Evolutionary conservation across 2,797 vertebrate species (phyloP), one percentile per base, ranked within the genome.

Genomic region (Falco columbarius): DNA sequence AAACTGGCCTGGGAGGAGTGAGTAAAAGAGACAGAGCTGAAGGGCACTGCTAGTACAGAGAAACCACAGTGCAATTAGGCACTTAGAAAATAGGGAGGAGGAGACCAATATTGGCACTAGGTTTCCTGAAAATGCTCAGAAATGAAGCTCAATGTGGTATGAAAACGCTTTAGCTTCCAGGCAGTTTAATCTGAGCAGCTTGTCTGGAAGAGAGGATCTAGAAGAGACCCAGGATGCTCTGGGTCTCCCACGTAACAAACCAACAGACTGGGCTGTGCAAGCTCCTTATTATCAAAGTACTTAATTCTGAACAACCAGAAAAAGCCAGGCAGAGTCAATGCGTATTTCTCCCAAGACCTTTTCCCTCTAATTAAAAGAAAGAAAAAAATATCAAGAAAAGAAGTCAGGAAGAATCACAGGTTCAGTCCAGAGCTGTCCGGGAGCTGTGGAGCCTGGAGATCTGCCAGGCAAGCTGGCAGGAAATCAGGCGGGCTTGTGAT

Each of bases 381-480:
- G 23, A 21, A 71, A 52, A 58, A 21, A 42, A n/a, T 42, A 42
- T 42, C 40, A 15, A 15, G 26, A 67, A 77, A 75, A 73, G 4
- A 73, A 87, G 36, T 66, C 87, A 86, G 93, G 91, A 96, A 94
- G 79, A 95, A 72, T 75, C 72, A 32, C 61, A 91, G 89, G 94
- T 93, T 96, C 30, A 89, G 49, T 74, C 49, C 65, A 58, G 91
- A 96, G 95, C 79, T 34, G 3, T 75, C 79, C 79, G 5, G 51
- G 95, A 96, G 89, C 90, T 19, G 0, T 9, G 63, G 89, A 96
- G 79, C 91, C 96, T 96, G 95, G 94, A 86, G 54, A 72, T 58
- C 58, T 32, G 93, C 95, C 95, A 95, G 87, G 68, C 32, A 90
- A 86, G 89, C 94, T 96, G 94, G 95, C 91, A 96, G 95, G 93